phyloP scores from a whole-genome alignment of 2,888 invertebrate genomes.

The Drosophila anomelani region DNA sequence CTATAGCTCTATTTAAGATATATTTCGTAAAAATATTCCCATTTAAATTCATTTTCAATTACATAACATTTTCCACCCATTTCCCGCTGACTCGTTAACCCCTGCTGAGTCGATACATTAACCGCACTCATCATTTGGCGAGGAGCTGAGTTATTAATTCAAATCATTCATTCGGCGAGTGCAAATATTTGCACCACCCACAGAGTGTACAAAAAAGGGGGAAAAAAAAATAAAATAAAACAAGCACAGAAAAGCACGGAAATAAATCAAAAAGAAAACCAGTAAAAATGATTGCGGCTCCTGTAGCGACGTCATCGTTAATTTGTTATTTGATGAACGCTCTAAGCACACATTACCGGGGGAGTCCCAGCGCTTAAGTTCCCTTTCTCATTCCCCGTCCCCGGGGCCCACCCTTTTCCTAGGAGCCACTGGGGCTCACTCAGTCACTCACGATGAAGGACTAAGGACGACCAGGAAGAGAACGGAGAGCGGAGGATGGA shows the following conservation, averaged over 20 bases:
- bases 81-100: background rate
- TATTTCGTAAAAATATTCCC: background rate
- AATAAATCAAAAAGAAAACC: conserved; percentile 48
- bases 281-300: conserved; percentile 46
- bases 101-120: conserved; percentile 13
- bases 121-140: conserved; percentile 43
- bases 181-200: conserved; percentile 50
- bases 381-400: background rate
- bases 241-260: conserved; percentile 4
- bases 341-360: conserved; percentile 46
- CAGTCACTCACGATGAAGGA: conserved; percentile 48
- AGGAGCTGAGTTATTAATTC: conserved; percentile 40
- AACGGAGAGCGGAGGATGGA: background rate
- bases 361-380: conserved; percentile 23
- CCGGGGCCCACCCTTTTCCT: conserved; percentile 4
- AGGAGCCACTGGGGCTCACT: conserved; percentile 49
- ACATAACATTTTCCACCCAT: background rate
- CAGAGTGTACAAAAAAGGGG: background rate
- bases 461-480: conserved; percentile 1
- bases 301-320: conserved; percentile 52
- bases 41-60: background rate
- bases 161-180: conserved; percentile 41
- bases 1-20: background rate
- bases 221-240: background rate
- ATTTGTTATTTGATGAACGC: conserved; percentile 66